Evolutionary conservation across 2,888 invertebrate genomes (phyloP).

Genomic region (Leucophenga maculata): DNA sequence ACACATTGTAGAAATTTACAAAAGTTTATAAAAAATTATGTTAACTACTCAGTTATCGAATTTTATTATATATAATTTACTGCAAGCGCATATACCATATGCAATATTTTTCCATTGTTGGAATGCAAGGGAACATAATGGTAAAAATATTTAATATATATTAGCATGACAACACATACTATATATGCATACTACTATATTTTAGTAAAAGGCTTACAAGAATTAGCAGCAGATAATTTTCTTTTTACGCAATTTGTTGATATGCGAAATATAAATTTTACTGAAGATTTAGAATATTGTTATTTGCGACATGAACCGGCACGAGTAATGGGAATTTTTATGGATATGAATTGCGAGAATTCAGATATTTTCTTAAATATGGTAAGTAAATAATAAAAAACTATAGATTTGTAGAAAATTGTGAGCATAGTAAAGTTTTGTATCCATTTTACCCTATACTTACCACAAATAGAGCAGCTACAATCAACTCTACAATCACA

Average conservation of each 20-base stretch:
- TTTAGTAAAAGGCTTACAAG: not conserved
- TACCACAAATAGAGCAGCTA: conserved; percentile 60
- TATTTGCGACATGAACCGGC: conserved; percentile 48
- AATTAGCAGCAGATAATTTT: conserved; percentile 33
- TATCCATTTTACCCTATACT: not conserved
- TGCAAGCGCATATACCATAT: conserved; percentile 47
- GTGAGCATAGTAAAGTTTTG: too few species aligned
- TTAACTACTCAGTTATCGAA: conserved; percentile 50
- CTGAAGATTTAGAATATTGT: conserved; percentile 42
- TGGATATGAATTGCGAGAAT: conserved; percentile 57
- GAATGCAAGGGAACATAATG: conserved; percentile 27
- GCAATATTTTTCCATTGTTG: conserved; percentile 56
- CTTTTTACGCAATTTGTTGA: conserved; percentile 52
- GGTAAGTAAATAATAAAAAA: conserved; percentile 26
- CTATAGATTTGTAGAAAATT: too few species aligned
- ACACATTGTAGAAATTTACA: conserved; percentile 14
- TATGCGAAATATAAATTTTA: conserved; percentile 34
- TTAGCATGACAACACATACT: too few species aligned
- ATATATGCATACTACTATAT: not conserved
- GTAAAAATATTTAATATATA: too few species aligned
- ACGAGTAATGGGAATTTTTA: conserved; percentile 56
- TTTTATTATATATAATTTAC: conserved; percentile 56
- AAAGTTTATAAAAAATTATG: conserved; percentile 24
- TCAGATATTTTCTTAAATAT: conserved; percentile 44
- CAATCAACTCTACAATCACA: conserved; percentile 54